phyloP scores from a whole-genome alignment of 2,888 invertebrate species.

The Platynereis dumerilii region DNA sequence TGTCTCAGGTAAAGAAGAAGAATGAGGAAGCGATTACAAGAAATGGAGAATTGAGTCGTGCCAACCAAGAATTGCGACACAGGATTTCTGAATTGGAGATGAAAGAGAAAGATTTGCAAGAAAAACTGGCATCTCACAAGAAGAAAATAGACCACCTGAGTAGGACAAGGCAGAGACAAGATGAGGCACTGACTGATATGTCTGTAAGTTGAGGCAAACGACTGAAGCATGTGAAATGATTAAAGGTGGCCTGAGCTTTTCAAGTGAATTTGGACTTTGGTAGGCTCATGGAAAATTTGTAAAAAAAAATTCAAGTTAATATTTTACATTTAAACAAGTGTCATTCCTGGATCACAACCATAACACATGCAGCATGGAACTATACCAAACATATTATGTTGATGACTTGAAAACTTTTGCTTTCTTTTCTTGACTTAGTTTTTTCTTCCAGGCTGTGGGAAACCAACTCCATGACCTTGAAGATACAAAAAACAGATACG shows the following conservation, averaged over 20 bases:
- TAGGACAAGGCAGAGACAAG: slow-evolving; percentile 49
- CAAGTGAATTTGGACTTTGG: too few species aligned
- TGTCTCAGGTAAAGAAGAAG: slow-evolving; percentile 48
- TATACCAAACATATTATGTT: too few species aligned
- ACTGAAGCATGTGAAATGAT: neutral
- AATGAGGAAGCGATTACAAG: slow-evolving; percentile 48
- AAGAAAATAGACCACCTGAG: slow-evolving; percentile 49
- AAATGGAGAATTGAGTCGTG: slow-evolving; percentile 54
- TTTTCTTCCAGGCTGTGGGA: slow-evolving; percentile 46
- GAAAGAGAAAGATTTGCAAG: slow-evolving; percentile 44
- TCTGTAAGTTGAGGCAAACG: slow-evolving; percentile 40
- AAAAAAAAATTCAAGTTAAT: too few species aligned
- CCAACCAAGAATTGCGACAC: slow-evolving; percentile 55
- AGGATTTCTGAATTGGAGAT: slow-evolving; percentile 47
- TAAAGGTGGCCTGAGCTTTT: too few species aligned
- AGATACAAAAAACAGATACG: slow-evolving; percentile 51
- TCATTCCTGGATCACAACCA: too few species aligned
- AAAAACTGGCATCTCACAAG: slow-evolving; percentile 48
- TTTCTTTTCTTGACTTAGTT: too few species aligned
- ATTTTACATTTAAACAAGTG: too few species aligned
- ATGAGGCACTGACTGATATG: slow-evolving; percentile 45
- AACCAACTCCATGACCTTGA: slow-evolving; percentile 53
- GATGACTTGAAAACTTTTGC: too few species aligned
- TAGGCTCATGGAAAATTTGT: too few species aligned
- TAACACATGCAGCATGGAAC: too few species aligned